Evolutionary conservation across 2,113 vertebrate species (phyloP).

Genomic region (Girardinichthys multiradiatus): DNA sequence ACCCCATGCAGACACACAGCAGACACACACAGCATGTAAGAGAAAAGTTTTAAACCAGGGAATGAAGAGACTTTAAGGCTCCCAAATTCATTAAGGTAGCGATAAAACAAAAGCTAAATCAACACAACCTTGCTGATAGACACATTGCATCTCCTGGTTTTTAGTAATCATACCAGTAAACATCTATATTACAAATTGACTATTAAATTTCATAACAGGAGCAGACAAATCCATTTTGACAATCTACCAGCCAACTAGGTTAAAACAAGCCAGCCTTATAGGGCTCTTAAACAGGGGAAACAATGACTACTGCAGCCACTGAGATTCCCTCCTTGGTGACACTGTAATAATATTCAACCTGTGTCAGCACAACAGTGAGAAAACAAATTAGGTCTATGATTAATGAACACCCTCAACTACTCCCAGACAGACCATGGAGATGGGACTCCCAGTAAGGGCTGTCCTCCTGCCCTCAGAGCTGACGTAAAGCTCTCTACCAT

Average conservation of each 20-base stretch:
- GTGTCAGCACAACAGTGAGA: slow-evolving; percentile 64
- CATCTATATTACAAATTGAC: background rate
- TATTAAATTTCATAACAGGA: background rate
- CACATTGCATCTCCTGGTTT: too few species aligned
- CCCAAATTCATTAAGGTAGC: too few species aligned
- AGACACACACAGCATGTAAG: too few species aligned
- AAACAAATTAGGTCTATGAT: slow-evolving; percentile 85
- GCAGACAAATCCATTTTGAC: background rate
- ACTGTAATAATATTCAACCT: slow-evolving; percentile 67
- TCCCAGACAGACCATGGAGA: slow-evolving; percentile 82
- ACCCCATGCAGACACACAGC: too few species aligned
- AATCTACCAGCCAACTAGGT: background rate
- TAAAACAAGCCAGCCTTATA: slow-evolving; percentile 19
- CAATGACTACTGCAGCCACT: slow-evolving; percentile 31
- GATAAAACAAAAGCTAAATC: too few species aligned
- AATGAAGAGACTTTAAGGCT: too few species aligned
- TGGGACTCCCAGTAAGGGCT: slow-evolving; percentile 79
- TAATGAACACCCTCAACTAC: slow-evolving; percentile 88
- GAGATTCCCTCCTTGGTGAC: slow-evolving; percentile 41
- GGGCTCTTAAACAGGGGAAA: slow-evolving; percentile 11
- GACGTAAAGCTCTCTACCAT: slow-evolving; percentile 66
- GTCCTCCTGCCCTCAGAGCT: slow-evolving; percentile 65
- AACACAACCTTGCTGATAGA: too few species aligned
- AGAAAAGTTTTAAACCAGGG: too few species aligned
- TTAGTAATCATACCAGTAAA: too few species aligned